Percentiles rank a stretch among this genome's conserved stretches.
phyloP scores from a whole-genome alignment of 2,797 vertebrate genomes.

The Neosilurus hyrtlii region DNA sequence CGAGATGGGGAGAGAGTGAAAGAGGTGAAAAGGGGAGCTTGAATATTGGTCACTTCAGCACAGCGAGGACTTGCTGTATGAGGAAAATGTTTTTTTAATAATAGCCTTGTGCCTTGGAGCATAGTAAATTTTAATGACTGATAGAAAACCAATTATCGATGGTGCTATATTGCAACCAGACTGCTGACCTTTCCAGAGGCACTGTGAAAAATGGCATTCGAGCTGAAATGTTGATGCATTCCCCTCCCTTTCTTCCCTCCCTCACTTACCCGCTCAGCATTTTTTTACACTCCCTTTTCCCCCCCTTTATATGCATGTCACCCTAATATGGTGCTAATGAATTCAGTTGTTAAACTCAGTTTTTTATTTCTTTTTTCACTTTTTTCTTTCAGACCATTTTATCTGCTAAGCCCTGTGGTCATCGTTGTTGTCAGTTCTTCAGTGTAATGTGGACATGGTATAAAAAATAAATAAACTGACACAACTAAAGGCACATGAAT shows the following conservation, averaged over 20 bases:
- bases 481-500: neutral
- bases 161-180: constrained; percentile 68
- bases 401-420: neutral
- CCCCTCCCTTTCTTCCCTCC: neutral
- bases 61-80: constrained; percentile 45
- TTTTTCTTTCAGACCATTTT: neutral
- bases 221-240: constrained; percentile 51
- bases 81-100: constrained; percentile 71
- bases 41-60: constrained; percentile 59
- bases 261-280: neutral
- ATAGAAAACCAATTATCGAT: constrained; percentile 79
- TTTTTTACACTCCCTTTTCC: neutral
- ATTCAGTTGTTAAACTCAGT: constrained; percentile 61
- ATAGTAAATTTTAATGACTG: constrained; percentile 75
- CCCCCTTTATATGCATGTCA: constrained; percentile 14
- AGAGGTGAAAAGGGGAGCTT: constrained; percentile 40
- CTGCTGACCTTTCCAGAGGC: constrained; percentile 71
- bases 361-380: constrained; percentile 39
- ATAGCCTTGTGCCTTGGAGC: constrained; percentile 74
- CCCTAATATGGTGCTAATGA: constrained; percentile 53
- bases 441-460: neutral
- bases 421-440: neutral
- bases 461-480: neutral
- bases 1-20: constrained; percentile 24
- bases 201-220: constrained; percentile 67